Evolutionary conservation across 2,113 vertebrate species (phyloP).

Genomic region (Pseudonaja textilis): DNA sequence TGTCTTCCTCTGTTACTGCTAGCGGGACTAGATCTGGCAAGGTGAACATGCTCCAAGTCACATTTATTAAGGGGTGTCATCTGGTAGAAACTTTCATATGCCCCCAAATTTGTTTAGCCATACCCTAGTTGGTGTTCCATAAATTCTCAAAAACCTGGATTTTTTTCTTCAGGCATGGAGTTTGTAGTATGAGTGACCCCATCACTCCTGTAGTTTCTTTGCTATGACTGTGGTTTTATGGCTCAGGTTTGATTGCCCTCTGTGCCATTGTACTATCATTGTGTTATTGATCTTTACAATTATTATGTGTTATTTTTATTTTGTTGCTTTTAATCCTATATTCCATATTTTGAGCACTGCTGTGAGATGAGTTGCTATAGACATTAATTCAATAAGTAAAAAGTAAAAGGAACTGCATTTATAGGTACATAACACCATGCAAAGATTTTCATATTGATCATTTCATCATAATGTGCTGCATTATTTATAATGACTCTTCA

Average conservation of each 20-base stretch:
- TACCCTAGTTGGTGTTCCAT: neutral
- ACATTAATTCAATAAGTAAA: neutral
- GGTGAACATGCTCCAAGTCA: neutral
- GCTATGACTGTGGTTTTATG: neutral
- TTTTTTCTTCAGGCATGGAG: neutral
- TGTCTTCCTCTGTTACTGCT: neutral
- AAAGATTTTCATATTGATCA: neutral
- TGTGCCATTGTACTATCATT: neutral
- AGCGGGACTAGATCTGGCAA: neutral
- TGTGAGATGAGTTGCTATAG: neutral
- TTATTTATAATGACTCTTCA: neutral
- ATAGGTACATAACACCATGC: neutral
- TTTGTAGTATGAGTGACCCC: neutral
- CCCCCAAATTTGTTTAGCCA: neutral
- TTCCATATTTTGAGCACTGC: neutral
- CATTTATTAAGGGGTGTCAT: neutral
- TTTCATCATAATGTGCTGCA: neutral
- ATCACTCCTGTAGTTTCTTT: neutral
- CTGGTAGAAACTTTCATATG: neutral
- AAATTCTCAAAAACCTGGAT: neutral
- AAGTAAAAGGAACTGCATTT: neutral
- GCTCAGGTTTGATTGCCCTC: neutral
- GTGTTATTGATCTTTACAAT: neutral
- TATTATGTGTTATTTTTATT: neutral
- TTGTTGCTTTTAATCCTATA: neutral